Evolutionary conservation across 2,113 vertebrate genomes (phyloP), one percentile per base, ranked within the genome.

Genomic region (Tragulus kanchil): DNA sequence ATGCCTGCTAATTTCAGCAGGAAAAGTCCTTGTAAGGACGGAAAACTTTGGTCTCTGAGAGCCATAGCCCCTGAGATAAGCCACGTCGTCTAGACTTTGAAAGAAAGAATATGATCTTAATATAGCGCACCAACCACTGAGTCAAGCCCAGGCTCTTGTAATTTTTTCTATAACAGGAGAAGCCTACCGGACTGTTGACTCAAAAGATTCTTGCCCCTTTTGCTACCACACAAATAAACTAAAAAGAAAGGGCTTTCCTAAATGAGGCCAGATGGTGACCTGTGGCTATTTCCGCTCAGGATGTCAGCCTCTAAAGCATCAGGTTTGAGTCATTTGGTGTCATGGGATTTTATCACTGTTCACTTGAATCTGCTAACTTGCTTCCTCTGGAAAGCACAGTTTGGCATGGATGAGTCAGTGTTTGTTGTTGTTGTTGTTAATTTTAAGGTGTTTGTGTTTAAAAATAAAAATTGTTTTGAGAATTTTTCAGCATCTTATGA

Each of bases 11-110:
- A 82, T 88, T 92, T 94, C 87, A 93, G 16, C 31, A 78, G 84
- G 67, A 67, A 61, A 31, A 25, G n/a, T 79, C 94, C 86, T 52
- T 75, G 42, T 93, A 91, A 95, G 88, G 73, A 81, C 69, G 67
- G 8, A 73, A 90, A 59, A 28, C 75, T 75, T 79, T 71, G 25
- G 28, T 65, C 42, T 82, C 85, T 62, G 77, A 54, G 45, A 71
- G 67, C 83, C 26, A 8, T 31, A 89, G 79, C 58, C 86, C 54
- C 89, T 85, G 84, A 95, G 85, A 86, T 87, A 95, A 94, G 56
- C 81, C 94, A 96, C 0, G 61, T 67, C 4, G 14, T 97, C 92
- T 97, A 90, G 96, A 96, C 94, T 95, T 78, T 56, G 90, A 93
- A 93, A 73, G 84, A 61, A 85, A 23, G 62, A 26, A 28, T 87